Percentiles rank a stretch among this genome's conserved stretches.
These are phyloP conservation scores for Apantesis nais DNA, from an alignment of 2,888 invertebrate species.

Conservation along the genomic window DNA sequence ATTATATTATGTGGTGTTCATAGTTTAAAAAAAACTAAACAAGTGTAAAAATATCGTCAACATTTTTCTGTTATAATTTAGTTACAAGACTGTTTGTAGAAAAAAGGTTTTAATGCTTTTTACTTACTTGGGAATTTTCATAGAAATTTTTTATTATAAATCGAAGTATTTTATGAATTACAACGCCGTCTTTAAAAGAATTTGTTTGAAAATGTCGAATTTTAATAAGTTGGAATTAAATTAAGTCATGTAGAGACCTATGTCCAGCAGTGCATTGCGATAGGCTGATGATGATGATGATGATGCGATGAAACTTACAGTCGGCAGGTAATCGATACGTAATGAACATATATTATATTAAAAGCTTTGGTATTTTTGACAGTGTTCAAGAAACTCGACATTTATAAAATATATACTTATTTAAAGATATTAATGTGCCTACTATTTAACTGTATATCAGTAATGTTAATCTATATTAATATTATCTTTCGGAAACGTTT, in stretches of 20 bases:
- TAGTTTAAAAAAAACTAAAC: too few species aligned
- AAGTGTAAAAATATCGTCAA: background rate
- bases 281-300: too few species aligned
- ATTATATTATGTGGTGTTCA: too few species aligned
- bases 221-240: conserved; percentile 17
- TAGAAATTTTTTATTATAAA: conserved; percentile 14
- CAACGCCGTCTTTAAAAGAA: background rate
- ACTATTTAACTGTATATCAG: background rate
- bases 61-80: background rate
- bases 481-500: background rate
- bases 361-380: background rate
- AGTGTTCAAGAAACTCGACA: background rate
- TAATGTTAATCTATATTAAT: background rate
- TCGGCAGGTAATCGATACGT: background rate
- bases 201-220: conserved; percentile 2
- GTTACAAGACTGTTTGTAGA: background rate
- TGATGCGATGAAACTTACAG: conserved; percentile 13
- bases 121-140: background rate
- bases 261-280: too few species aligned
- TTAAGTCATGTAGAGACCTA: too few species aligned
- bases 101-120: background rate
- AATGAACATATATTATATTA: background rate
- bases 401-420: background rate
- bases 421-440: background rate
- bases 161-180: conserved; percentile 15